Percentiles rank a stretch among this genome's conserved stretches.
Evolutionary conservation across 1,140 invertebrate species (phyloP).

Genomic region (Orius insidiosus): DNA sequence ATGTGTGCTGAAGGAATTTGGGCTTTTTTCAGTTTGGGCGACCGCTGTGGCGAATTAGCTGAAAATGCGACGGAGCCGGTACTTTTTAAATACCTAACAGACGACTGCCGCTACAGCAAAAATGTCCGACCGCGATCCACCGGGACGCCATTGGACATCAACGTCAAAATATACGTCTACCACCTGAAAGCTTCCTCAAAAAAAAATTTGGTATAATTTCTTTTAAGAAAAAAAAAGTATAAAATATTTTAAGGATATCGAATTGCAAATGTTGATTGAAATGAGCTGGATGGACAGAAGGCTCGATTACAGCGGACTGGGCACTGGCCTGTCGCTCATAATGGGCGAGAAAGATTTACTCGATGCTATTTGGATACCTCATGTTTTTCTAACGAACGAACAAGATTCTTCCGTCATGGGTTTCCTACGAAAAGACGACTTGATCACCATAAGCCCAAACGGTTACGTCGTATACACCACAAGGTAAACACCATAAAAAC

Average conservation of each 20-base stretch:
- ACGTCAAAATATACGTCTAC: no score
- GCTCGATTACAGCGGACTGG: slow-evolving; percentile 37
- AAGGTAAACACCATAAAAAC: slow-evolving; percentile 24
- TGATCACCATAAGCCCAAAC: slow-evolving; percentile 52
- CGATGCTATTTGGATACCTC: slow-evolving; percentile 56
- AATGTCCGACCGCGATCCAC: no score
- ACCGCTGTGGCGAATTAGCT: no score
- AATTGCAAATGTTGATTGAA: slow-evolving; percentile 57
- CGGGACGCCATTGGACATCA: no score
- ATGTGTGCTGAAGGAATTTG: no score
- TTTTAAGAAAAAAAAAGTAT: no score
- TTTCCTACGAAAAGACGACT: slow-evolving; percentile 41
- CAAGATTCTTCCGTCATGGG: slow-evolving; percentile 47
- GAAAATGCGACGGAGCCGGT: no score
- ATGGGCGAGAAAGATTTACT: slow-evolving; percentile 52
- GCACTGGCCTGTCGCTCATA: slow-evolving; percentile 33
- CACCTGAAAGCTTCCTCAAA: no score
- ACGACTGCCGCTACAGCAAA: no score
- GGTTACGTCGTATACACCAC: slow-evolving; percentile 57
- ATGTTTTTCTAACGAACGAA: slow-evolving; percentile 60
- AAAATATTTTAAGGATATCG: slow-evolving; percentile 61
- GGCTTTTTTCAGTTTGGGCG: no score
- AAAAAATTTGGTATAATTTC: no score
- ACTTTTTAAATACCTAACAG: no score
- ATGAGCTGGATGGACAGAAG: slow-evolving; percentile 51